A percentile compares a stretch with the other conserved stretches of the same genome.
These are phyloP conservation scores for Percopsis transmontana DNA, from an alignment of 2,113 vertebrate genomes.

Conservation along the genomic window DNA sequence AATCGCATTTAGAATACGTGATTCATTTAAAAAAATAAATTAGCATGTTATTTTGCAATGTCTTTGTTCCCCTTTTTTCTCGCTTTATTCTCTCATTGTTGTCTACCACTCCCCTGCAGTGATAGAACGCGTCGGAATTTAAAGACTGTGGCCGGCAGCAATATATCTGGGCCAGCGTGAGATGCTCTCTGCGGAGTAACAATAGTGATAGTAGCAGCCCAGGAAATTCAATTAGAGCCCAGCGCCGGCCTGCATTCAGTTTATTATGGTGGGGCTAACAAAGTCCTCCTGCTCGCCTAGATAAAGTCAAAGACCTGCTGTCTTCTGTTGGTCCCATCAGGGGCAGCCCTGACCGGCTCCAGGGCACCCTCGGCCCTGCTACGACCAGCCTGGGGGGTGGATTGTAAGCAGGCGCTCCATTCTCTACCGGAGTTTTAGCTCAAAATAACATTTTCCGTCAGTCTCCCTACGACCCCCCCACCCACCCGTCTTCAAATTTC, in stretches of 20 bases:
- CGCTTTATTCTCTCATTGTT: constrained; percentile 9
- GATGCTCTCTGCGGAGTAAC: constrained; percentile 31
- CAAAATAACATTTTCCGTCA: constrained; percentile 51
- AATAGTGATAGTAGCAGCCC: constrained; percentile 40
- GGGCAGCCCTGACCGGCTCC: constrained; percentile 15
- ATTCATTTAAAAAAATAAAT: not conserved
- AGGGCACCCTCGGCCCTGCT: constrained; percentile 34
- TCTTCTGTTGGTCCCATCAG: constrained; percentile 54
- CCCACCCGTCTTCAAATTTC: constrained; percentile 54
- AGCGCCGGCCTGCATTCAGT: constrained; percentile 49
- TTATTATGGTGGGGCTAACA: constrained; percentile 56
- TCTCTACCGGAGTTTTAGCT: constrained; percentile 39
- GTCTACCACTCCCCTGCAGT: not conserved
- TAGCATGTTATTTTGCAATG: not conserved
- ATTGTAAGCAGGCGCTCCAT: constrained; percentile 38
- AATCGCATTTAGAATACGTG: not conserved
- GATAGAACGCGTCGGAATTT: constrained; percentile 15
- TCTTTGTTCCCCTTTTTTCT: not conserved
- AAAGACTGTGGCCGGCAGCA: not conserved
- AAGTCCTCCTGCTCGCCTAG: constrained; percentile 47
- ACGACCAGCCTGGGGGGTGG: not conserved
- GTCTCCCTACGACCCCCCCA: constrained; percentile 10
- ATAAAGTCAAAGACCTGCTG: constrained; percentile 52
- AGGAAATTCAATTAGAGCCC: constrained; percentile 62
- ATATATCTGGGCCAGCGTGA: constrained; percentile 20